Percentiles rank a stretch among this genome's conserved stretches.
Conservation (phyloP, 2,113 vertebrate species). For the Indicator maculatus region DNA sequence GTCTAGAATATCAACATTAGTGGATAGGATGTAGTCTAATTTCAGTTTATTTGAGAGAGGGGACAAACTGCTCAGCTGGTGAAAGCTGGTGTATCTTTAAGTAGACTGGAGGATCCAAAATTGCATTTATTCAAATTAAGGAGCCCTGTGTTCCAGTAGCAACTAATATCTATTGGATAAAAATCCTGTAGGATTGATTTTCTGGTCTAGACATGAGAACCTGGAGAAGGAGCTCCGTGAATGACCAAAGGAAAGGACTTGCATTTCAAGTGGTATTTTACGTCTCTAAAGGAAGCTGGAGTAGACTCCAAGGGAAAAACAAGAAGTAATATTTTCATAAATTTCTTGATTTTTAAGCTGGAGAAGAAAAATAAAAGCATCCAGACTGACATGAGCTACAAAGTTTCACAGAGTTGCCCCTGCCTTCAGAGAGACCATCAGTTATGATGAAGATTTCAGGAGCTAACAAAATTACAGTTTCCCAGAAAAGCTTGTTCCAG, state of each 20-base stretch:
- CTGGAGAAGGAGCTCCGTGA: neutral
- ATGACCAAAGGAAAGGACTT: neutral
- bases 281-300: neutral
- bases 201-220: neutral
- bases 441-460: neutral
- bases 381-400: neutral
- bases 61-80: neutral
- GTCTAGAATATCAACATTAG: neutral
- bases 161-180: neutral
- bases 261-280: neutral
- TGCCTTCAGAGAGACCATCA: neutral
- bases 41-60: neutral
- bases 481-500: neutral
- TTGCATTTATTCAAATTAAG: neutral
- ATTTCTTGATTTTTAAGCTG: neutral
- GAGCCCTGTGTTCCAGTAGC: neutral
- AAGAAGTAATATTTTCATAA: neutral
- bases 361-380: neutral
- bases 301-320: neutral
- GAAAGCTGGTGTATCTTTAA: neutral
- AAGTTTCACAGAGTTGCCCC: neutral
- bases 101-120: neutral
- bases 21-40: neutral
- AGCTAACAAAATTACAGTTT: neutral
- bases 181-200: neutral